phyloP scores from a whole-genome alignment of 1,140 invertebrate genomes.

The Scaptodrosophila lebanonensis region DNA sequence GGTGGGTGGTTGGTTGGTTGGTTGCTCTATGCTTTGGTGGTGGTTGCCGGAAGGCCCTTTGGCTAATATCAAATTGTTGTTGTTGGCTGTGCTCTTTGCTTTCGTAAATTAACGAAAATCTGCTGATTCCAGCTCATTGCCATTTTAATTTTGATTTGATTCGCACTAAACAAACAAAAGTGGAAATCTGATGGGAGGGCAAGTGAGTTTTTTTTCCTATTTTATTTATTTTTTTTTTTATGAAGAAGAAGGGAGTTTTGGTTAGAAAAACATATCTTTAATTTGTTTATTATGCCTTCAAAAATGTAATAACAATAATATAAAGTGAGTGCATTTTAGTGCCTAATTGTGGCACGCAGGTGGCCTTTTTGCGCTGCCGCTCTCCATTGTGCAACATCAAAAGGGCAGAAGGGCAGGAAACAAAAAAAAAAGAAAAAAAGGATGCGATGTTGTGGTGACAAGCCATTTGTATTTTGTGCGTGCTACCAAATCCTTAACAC shows the following conservation, averaged over 20 bases:
- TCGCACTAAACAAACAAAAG: conserved; percentile 62
- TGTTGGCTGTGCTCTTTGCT: conserved; percentile 15
- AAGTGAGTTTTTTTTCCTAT: too few relatives aligned
- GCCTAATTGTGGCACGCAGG: conserved; percentile 66
- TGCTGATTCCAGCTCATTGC: conserved; percentile 77
- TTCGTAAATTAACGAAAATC: conserved; percentile 70
- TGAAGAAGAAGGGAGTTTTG: too few relatives aligned
- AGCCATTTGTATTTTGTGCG: too few relatives aligned
- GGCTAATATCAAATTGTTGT: conserved; percentile 29
- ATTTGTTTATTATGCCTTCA: conserved; percentile 44
- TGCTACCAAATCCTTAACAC: background rate
- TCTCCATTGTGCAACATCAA: conserved; percentile 64
- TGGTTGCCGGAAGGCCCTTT: conserved; percentile 13
- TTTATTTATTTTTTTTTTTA: too few relatives aligned
- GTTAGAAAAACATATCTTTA: background rate
- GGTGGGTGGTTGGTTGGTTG: conserved; percentile 18
- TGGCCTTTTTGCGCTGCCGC: conserved; percentile 34
- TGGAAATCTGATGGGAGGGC: background rate
- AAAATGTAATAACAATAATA: conserved; percentile 40
- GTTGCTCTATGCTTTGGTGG: conserved; percentile 1
- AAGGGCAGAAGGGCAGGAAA: conserved; percentile 29
- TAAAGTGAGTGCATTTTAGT: conserved; percentile 38
- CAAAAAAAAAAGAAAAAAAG: conserved; percentile 12
- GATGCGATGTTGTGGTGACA: too few relatives aligned
- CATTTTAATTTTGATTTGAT: conserved; percentile 76